Evolutionary conservation across 2,797 vertebrate species (phyloP), one percentile per base, ranked within the genome.

Genomic region (Parauchenoglanis ngamensis): DNA sequence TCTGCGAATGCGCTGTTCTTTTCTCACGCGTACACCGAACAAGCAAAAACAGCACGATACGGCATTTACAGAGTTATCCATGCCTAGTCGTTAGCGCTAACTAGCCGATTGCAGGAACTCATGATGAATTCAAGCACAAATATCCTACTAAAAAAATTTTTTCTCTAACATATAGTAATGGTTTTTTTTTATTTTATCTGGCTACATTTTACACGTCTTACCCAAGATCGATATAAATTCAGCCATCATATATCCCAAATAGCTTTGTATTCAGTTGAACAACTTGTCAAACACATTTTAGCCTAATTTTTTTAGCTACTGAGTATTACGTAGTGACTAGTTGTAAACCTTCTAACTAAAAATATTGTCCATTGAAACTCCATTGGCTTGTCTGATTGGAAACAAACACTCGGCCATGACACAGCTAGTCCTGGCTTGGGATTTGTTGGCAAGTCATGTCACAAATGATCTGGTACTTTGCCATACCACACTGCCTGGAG

Each of bases 11-110:
- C 35, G 4, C 72, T 35, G 49, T 68, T 70, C 49, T 46, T 52
- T 85, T 80, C 76, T 61, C 67, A 77, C 65, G 84, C 35, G 80
- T 5, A 23, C 70, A 77, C 57, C 85, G 49, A 77, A 13, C 12
- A 10, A 19, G 23, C 19, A 77, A 59, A 79, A 75, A 31, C 5
- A 56, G 7, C 8, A 17, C 0, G 3, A 73, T 21, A 23, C 0
- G 19, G 19, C 12, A 72, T 40, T 44, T 3, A 6, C 73, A 52
- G 46, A 54, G 17, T 76, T 17, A 12, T 25, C 44, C 72, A 25
- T 3, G 13, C 10, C 21, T 2, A 12, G 21, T 75, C 23, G 1
- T 75, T 25, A 68, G 31, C 28, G 28, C 19, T 40, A 52, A 25
- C 46, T 75, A 49, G 44, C 35, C 44, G 6, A 4, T 44, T 73